phyloP scores from a whole-genome alignment of 35 echinoderm and acorn worm genomes.

The Ptychodera flava region DNA sequence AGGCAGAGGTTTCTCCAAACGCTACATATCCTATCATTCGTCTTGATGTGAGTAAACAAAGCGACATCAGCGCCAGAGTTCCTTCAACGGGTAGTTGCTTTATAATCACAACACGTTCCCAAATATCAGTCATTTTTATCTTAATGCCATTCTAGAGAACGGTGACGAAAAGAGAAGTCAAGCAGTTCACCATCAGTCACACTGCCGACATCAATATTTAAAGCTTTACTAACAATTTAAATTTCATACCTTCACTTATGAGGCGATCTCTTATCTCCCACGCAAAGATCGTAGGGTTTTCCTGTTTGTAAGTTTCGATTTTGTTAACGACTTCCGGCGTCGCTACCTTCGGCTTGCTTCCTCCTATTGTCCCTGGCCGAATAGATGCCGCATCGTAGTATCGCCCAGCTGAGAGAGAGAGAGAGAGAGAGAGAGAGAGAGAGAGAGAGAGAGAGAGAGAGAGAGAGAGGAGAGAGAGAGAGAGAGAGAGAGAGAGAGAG shows the following conservation, averaged over 20 bases:
- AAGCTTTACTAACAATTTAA: background rate
- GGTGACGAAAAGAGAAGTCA: background rate
- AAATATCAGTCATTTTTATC: background rate
- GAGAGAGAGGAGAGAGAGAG: background rate
- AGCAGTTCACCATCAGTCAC: background rate
- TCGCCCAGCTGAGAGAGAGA: constrained; percentile 14
- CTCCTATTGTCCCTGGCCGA: constrained; percentile 49
- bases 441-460: background rate
- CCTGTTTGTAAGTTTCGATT: constrained; percentile 62
- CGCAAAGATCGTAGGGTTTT: constrained; percentile 64
- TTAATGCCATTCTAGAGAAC: background rate
- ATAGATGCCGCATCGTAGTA: constrained; percentile 22
- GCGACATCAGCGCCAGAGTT: no score
- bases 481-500: background rate
- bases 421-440: background rate
- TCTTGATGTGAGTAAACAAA: no score
- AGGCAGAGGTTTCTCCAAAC: no score
- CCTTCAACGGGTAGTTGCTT: no score
- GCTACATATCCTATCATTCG: no score
- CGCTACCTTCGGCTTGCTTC: constrained; percentile 72
- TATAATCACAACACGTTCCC: no score
- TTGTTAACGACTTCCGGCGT: constrained; percentile 71
- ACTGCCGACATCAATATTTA: background rate
- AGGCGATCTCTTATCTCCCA: constrained; percentile 65
- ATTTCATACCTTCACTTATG: constrained; percentile 45